Evolutionary conservation across 2,113 vertebrate species (phyloP), one percentile per base, ranked within the genome.

Genomic region (Otocyon megalotis): DNA sequence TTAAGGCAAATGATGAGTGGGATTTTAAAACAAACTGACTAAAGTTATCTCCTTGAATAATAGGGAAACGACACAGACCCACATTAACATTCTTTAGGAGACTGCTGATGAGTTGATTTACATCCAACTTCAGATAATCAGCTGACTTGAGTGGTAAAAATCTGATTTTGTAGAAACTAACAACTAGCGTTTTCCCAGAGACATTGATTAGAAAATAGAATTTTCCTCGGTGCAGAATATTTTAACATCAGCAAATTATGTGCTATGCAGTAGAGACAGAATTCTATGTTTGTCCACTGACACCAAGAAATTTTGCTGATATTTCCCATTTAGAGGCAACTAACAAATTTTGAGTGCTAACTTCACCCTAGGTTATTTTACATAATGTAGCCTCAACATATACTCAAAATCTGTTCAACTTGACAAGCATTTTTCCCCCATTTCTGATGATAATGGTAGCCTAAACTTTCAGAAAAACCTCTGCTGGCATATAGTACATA

Each of bases 111-210:
- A 76, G 17, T 53, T 62, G 65, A 77, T 91, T 93, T 90, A 67
- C 20, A 81, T 37, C 67, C 63, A 93, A 3, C 43, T 85, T 88
- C 69, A 88, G 53, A 84, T 50, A 77, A 95, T 90, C 69, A 91
- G 11, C 69, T 93, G 65, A 94, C 71, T 88, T 88, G 48, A 94
- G 54, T 65, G 67, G 17, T 79, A 24, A 96, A 17, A 80, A 43
- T 85, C 37, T 88, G 58, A 95, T 93, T 94, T 82, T 84, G 19
- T 72, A 65, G 94, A 92, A 94, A 84, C 71, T 90, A 93, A 77
- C 80, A 93, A 93, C 77, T 54, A 56, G 28, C 43, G 86, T 82
- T 71, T 84, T 93, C 16, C 54, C 60, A 96, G 65, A 94, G 37
- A 67, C 43, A 72, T 3, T 93, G 77, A 94, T 93, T 71, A 65